Evolutionary conservation across 2,888 invertebrate species (phyloP).

Genomic region (Drosophila acutilabella): DNA sequence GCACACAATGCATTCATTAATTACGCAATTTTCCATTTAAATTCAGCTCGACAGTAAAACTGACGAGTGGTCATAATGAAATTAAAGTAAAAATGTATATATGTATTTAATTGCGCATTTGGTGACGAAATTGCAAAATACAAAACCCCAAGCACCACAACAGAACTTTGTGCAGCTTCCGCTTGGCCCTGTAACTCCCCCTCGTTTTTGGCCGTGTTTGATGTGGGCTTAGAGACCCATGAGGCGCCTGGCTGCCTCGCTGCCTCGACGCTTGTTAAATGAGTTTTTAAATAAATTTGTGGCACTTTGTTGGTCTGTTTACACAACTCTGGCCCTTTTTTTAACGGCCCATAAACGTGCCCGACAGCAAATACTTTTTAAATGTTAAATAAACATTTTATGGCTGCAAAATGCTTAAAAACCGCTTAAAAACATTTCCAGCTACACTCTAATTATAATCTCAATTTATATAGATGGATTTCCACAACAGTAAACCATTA

Average conservation of each 20-base stretch:
- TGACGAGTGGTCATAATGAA: slow-evolving; percentile 54
- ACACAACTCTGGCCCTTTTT: slow-evolving; percentile 62
- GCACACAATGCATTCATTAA: slow-evolving; percentile 54
- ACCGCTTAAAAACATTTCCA: slow-evolving; percentile 60
- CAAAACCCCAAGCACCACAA: slow-evolving; percentile 5
- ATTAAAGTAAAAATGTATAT: slow-evolving; percentile 29
- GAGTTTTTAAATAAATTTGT: slow-evolving; percentile 79
- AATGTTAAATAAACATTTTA: slow-evolving; percentile 80
- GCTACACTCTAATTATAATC: slow-evolving; percentile 45
- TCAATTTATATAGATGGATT: slow-evolving; percentile 26
- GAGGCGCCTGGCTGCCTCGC: slow-evolving; percentile 32
- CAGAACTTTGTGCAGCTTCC: not conserved
- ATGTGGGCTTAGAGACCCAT: slow-evolving; percentile 66
- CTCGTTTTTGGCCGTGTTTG: slow-evolving; percentile 54
- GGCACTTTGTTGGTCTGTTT: slow-evolving; percentile 71
- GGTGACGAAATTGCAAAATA: slow-evolving; percentile 30
- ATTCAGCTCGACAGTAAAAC: slow-evolving; percentile 10
- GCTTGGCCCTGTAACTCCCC: not conserved
- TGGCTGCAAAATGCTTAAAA: slow-evolving; percentile 65
- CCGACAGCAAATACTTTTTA: slow-evolving; percentile 72
- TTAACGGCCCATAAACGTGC: slow-evolving; percentile 77
- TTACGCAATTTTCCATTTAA: slow-evolving; percentile 46
- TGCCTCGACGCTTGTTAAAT: slow-evolving; percentile 66
- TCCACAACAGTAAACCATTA: not conserved
- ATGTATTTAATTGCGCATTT: slow-evolving; percentile 68